Evolutionary conservation across 23 tunicate genomes (phyloP).

Genomic region (Ciona savignyi): DNA sequence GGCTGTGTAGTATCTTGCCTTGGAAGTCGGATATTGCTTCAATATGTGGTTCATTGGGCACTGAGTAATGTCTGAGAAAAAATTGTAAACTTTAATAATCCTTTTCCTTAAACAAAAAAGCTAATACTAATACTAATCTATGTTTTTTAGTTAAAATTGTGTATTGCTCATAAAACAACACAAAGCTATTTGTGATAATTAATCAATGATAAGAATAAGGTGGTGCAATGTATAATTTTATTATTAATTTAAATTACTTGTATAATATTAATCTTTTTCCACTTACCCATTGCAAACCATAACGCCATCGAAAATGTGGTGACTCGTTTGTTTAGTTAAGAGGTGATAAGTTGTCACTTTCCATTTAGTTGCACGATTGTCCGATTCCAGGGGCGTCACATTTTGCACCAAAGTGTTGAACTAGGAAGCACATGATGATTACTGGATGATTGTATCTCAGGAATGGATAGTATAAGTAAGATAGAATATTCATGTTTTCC

Average conservation of each 20-base stretch:
- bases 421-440: constrained; percentile 9
- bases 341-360: constrained; percentile 28
- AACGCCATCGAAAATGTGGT: constrained; percentile 59
- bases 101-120: neutral
- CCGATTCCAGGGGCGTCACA: constrained; percentile 10
- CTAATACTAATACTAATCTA: no score
- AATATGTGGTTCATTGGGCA: constrained; percentile 50
- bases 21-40: constrained; percentile 32
- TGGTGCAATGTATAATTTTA: no score
- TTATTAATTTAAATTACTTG: no score
- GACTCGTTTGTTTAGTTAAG: constrained; percentile 2
- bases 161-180: no score
- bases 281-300: constrained; percentile 84
- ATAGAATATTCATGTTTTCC: no score
- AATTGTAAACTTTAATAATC: no score
- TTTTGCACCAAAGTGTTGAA: constrained; percentile 45
- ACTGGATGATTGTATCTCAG: no score
- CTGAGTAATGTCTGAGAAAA: constrained; percentile 53
- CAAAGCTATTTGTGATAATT: no score
- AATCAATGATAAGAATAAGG: no score
- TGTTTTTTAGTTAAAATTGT: no score
- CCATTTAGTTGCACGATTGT: constrained; percentile 17
- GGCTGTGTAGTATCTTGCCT: constrained; percentile 66
- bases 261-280: no score
- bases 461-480: no score